Percentiles rank a stretch among this genome's conserved stretches.
Evolutionary conservation across 2,888 invertebrate species (phyloP).

Genomic region (Ceriagrion tenellum): DNA sequence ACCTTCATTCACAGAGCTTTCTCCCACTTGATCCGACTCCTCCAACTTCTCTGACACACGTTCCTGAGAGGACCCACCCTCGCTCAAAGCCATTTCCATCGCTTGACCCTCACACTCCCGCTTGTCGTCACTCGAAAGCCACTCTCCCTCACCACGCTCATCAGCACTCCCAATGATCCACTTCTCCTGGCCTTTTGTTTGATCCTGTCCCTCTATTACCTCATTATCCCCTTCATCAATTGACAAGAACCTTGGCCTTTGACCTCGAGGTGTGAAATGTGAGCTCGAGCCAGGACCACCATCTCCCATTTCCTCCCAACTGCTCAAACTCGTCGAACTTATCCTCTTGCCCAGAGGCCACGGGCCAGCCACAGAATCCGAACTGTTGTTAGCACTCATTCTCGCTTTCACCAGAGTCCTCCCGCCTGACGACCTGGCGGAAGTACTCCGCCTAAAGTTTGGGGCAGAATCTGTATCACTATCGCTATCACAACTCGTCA

Average conservation of each 20-base stretch:
- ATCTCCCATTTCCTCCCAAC: constrained; percentile 56
- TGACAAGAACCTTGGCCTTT: constrained; percentile 40
- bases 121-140: neutral
- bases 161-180: constrained; percentile 30
- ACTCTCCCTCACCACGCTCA: neutral
- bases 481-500: constrained; percentile 62
- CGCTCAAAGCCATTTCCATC: constrained; percentile 18
- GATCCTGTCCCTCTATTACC: neutral
- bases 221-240: constrained; percentile 55
- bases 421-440: neutral
- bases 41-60: neutral
- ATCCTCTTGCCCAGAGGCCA: constrained; percentile 52
- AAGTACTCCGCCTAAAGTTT: constrained; percentile 19
- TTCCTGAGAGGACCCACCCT: neutral
- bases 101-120: neutral
- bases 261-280: constrained; percentile 4
- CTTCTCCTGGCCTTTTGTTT: neutral
- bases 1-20: constrained; percentile 36
- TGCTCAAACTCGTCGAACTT: constrained; percentile 65
- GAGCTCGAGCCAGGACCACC: neutral
- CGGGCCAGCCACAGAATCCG: neutral
- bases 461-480: constrained; percentile 50
- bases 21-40: neutral
- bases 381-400: constrained; percentile 3
- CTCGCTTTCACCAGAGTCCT: neutral